Evolutionary conservation across 2,888 invertebrate species (phyloP).

Genomic region (Mesorhabditis belari): DNA sequence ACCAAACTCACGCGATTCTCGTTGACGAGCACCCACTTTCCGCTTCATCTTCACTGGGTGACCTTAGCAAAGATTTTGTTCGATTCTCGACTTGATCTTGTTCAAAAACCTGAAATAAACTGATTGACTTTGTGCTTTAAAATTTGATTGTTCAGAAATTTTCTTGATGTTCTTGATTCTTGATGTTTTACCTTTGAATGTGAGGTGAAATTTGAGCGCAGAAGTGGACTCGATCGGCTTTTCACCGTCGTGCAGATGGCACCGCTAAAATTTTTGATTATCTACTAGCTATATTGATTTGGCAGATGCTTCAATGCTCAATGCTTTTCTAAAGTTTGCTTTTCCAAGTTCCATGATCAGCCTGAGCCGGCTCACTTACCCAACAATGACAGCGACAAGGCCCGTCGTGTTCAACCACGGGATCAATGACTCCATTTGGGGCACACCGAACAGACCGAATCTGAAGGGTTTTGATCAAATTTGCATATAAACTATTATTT

Average conservation of each 20-base stretch:
- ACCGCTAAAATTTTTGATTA: not conserved
- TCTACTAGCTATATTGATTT: too few species aligned
- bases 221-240: not conserved
- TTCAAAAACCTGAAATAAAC: not conserved
- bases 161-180: not conserved
- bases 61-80: not conserved
- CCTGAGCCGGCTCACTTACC: too few species aligned
- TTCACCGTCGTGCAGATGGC: not conserved
- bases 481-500: too few species aligned
- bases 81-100: not conserved
- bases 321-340: too few species aligned
- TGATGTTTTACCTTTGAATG: not conserved
- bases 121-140: too few species aligned
- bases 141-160: too few species aligned
- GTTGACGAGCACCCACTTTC: not conserved
- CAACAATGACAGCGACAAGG: constrained; percentile 26
- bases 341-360: too few species aligned
- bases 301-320: not conserved
- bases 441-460: constrained; percentile 32
- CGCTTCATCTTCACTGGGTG: not conserved
- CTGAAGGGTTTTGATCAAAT: too few species aligned
- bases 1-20: not conserved
- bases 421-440: constrained; percentile 14
- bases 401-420: constrained; percentile 29
- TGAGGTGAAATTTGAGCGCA: not conserved